These are phyloP conservation scores for Melitaea cinxia DNA, from an alignment of 1,140 invertebrate species.

Conservation along the genomic window DNA sequence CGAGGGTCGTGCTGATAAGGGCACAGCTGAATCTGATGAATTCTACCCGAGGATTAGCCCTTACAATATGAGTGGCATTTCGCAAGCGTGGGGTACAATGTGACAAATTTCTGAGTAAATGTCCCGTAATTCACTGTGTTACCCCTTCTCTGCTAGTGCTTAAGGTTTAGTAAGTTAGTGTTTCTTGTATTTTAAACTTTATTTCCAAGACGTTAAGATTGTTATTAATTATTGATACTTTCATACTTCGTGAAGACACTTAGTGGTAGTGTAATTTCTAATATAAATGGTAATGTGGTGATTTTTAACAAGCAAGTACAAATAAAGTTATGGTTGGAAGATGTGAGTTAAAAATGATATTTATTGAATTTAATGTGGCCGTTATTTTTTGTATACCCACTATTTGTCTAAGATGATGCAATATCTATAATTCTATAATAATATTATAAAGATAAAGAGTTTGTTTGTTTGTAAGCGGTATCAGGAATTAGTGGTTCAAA, in stretches of 20 bases:
- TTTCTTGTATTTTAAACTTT: conserved; percentile 2
- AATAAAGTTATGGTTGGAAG: too few species aligned
- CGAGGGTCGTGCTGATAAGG: conserved; percentile 17
- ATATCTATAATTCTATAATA: too few species aligned
- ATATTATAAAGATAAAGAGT: too few species aligned
- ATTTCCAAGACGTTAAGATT: neutral
- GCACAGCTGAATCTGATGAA: conserved; percentile 19
- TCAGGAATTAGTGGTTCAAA: too few species aligned
- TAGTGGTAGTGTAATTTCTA: conserved; percentile 58
- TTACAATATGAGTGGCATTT: conserved; percentile 14
- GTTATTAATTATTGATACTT: neutral
- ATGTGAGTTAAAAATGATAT: neutral
- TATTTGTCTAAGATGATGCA: too few species aligned
- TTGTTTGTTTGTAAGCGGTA: too few species aligned
- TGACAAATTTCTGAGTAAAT: conserved; percentile 12
- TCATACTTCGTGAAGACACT: neutral
- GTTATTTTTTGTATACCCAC: too few species aligned
- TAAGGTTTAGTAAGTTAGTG: neutral
- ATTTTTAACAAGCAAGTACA: conserved; percentile 25
- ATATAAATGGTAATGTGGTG: conserved; percentile 70
- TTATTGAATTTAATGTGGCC: neutral
- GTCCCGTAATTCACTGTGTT: conserved; percentile 16
- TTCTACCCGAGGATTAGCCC: conserved; percentile 15
- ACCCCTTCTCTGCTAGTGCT: conserved; percentile 4
- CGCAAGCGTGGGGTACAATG: neutral